Base-by-base conservation (phyloP, 1,140 invertebrate species). In the Pogonomyrmex californicus region DNA sequence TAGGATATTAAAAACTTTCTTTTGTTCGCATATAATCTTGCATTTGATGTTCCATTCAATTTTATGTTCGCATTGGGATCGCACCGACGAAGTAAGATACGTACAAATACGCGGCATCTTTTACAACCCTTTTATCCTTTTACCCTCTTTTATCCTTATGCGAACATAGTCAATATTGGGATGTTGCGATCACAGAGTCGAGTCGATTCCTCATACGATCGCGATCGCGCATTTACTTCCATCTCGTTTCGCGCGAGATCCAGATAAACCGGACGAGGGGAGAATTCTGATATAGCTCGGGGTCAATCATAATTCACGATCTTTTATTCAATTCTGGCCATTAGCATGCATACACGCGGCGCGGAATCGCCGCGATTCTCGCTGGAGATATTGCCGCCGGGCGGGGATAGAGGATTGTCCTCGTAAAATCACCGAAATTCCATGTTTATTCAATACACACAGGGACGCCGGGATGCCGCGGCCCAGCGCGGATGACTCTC, bases 371-470 rank as follows among this genome's bases (percentile, higher is more conserved):
- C 87, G 23, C 23, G 88, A 91, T 92, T 44, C 51, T 65, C 41
- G 79, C 33, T 38, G 38, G 17, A 47, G 91, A 91, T 92, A 92
- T 7, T 41, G 36, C 30, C 23, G 30, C 36, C 33, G 30, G 17
- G 17, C 17, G 85, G 81, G 79, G 87, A 77, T 56, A 33, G 77
- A 86, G 63, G 87, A 92, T 93, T 62, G 92, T 90, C 88, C 89
- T 94, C 94, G 85, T 95, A 94, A 95, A 95, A 95, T 95, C 93
- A 95, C 92, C 92, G 93, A 93, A 94, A 94, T 94, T 95, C 91
- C 91, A 95, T 95, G 94, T 95, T 94, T 95, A 95, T 95, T 95
- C 95, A 95, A 95, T 95, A 95, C 94, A 95, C 94, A 87, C 78
- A 85, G 54, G 70, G 88, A 90, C 85, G 81, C 75, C 60, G 71